Conservation (phyloP, 2,113 vertebrate genomes). For the Paradoxurus hermaphroditus region DNA sequence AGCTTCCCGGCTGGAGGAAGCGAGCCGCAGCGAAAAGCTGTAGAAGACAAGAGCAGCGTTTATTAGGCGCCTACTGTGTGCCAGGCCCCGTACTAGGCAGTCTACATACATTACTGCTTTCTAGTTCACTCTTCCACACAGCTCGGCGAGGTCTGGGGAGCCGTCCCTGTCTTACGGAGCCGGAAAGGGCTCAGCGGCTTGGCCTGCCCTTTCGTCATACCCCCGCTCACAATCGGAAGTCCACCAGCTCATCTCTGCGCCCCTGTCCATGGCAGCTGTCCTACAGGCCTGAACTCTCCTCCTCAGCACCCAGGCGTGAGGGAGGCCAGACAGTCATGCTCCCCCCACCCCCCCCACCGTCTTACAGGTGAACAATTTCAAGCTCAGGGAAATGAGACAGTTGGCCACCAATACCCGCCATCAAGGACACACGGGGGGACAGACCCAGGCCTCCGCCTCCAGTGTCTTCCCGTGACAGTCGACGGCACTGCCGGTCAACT, state of each 20-base stretch:
- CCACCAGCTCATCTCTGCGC: no score
- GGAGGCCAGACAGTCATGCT: background rate
- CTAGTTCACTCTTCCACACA: background rate
- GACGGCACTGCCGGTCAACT: background rate
- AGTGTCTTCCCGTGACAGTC: background rate
- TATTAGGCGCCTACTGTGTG: background rate
- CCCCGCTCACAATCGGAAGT: no score
- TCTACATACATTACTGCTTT: background rate
- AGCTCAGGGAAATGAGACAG: background rate
- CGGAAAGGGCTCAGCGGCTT: rapidly evolving
- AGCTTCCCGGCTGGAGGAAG: background rate
- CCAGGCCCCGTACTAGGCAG: background rate
- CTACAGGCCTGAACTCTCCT: no score
- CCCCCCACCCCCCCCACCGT: background rate
- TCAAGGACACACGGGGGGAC: background rate
- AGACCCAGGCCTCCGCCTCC: background rate
- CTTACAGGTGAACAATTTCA: background rate
- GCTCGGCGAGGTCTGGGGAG: background rate
- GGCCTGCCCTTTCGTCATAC: no score
- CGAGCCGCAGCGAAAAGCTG: background rate
- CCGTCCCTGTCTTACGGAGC: background rate
- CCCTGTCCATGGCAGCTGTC: background rate
- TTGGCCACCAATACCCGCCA: background rate
- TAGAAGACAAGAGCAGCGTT: background rate
- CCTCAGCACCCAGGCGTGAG: background rate